Evolutionary conservation across 1,140 invertebrate genomes (phyloP).

Genomic region (Thereuonema tuberculata): DNA sequence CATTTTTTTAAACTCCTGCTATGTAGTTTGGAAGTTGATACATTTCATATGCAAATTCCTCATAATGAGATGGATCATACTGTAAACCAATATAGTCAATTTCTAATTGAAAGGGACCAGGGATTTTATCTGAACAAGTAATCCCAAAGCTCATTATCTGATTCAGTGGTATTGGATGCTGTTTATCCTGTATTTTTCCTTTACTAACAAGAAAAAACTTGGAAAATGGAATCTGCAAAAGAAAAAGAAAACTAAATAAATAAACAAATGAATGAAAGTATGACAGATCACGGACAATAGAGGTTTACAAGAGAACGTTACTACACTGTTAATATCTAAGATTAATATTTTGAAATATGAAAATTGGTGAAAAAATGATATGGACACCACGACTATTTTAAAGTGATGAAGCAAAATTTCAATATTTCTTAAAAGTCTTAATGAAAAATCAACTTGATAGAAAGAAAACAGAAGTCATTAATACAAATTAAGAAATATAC

Average conservation of each 20-base stretch:
- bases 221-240: constrained; percentile 75
- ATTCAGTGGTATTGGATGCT: constrained; percentile 43
- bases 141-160: constrained; percentile 62
- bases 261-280: too few relatives aligned
- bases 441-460: too few relatives aligned
- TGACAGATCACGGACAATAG: background rate
- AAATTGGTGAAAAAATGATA: too few relatives aligned
- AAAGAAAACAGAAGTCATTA: too few relatives aligned
- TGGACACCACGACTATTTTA: too few relatives aligned
- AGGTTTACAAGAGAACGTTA: too few relatives aligned
- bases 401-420: too few relatives aligned
- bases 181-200: constrained; percentile 74
- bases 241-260: constrained; percentile 7
- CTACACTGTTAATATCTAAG: too few relatives aligned
- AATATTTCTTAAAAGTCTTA: too few relatives aligned
- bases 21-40: constrained; percentile 54
- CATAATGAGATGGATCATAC: constrained; percentile 53
- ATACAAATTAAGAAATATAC: too few relatives aligned
- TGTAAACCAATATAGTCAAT: constrained; percentile 83
- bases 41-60: constrained; percentile 83
- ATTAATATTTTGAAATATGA: too few relatives aligned
- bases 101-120: constrained; percentile 77
- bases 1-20: constrained; percentile 33
- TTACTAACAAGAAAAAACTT: constrained; percentile 74
- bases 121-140: constrained; percentile 51